Base-by-base conservation (phyloP, 2,113 vertebrate species). In the Todiramphus chloris region DNA sequence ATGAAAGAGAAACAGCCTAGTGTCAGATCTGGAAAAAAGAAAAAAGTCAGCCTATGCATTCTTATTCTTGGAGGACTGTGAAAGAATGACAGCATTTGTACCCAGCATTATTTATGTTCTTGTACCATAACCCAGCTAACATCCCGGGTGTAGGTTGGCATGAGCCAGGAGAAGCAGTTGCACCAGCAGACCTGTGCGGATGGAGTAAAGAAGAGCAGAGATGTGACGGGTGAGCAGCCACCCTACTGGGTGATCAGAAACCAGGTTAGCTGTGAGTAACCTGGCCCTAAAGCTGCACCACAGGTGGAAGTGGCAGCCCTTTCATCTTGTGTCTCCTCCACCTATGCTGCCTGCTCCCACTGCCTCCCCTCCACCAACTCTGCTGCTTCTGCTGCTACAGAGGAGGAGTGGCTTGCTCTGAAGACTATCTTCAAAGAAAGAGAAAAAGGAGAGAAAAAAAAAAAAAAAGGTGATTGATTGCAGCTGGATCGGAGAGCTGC, bases 1-100 rank as follows among this genome's bases (percentile, higher is more conserved):
- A 76, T 91, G 88, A 92, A 92, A 93, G 46, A 78, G 74, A 75
- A 93, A 78, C 35, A 81, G 39, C 33, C 30, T 82, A 8, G 13
- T 84, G 62, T 70, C 76, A 87, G 56, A 70, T 76, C 33, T 84
- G 76, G 56, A 62, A 44, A 78, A 70, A 83, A 78, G 12, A 39
- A 21, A 74, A 33, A 64, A 92, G 33, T 39, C 46, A 92, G 28
- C 33, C 48, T 56, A 3, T 81, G 21, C 35, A 59, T 55, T 39
- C 73, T 62, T 51, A 37, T 73, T 73, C 39, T 68, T 48, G 50
- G 33, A 79, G 58, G 20, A 74, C 44, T 69, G 16, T 21, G 25
- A 89, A 84, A 82, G 70, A 50, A 41, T 0, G 2, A 68, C 3
- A 10, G 11, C 66, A 27, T 12, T 91, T 25, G 69, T 72, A 4